Base-by-base conservation (phyloP, 2,113 vertebrate species). In the Ranitomeya imitator region DNA sequence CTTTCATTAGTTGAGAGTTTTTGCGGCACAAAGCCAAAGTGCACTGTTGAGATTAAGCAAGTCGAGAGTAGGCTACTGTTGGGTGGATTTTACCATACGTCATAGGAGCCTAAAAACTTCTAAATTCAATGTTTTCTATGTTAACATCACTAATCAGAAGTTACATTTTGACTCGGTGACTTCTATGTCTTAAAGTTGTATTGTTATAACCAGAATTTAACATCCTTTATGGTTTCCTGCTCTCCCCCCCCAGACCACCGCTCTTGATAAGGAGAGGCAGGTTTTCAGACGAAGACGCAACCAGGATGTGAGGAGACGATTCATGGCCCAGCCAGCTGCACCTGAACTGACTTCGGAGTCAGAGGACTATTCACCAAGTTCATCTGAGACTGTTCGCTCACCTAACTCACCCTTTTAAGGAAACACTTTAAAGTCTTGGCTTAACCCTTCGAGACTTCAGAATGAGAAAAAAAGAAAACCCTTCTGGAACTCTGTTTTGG, bases 201-300 rank as follows among this genome's bases (percentile, higher is more conserved):
- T 45, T 59, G 55, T 79, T 26, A 3, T 14, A 2, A 23, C 91
- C 93, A 88, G 90, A 90, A 93, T 93, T 93, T 96, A 95, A 96
- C 94, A 94, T 95, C 93, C 93, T 95, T 95, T 95, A 92, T 95
- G 92, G 93, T 96, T 95, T 96, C 94, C 94, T 95, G 94, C 94
- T 94, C 37, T 45, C 37, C 37, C 94, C 94, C 93, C 94, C 93
- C 95, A 99, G 98, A 98, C 96, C 97, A 99, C 98, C 95, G 95
- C 98, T 97, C 97, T 99, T 97, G 98, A 99, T 97, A 99, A 99
- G 95, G 98, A 99, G 97, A 97, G 97, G 97, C 98, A 99, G 96
- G 95, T 98, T 97, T 97, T 99, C 97, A 92, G 96, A 97, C 95
- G 96, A 97, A 97, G 97, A 97, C 95, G 96, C 96, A 92, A 98